Conservation (phyloP, 2,113 vertebrate genomes). For the Engystomops pustulosus region DNA sequence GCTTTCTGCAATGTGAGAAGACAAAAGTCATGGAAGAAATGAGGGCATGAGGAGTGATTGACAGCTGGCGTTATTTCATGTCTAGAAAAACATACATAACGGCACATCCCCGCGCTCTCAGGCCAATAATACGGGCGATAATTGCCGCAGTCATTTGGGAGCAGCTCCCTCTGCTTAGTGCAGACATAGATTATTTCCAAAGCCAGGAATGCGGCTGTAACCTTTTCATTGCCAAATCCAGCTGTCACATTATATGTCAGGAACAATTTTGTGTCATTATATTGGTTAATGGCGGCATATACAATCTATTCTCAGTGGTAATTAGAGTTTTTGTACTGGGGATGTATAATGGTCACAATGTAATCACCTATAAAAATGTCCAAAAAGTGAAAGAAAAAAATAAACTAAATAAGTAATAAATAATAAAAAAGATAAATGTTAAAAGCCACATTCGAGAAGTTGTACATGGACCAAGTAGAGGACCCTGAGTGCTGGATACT, state of each 20-base stretch:
- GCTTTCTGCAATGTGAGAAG: background rate
- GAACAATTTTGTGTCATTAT: background rate
- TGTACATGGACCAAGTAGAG: no score
- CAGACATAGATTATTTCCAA: background rate
- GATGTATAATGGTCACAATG: background rate
- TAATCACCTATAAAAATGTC: no score
- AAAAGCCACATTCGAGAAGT: no score
- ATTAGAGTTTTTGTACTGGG: background rate
- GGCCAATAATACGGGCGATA: conserved; percentile 31
- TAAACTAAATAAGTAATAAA: no score
- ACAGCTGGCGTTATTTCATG: conserved; percentile 5
- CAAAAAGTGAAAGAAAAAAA: no score
- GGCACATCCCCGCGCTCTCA: conserved; percentile 5
- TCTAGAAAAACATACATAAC: conserved; percentile 34
- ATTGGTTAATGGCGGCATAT: background rate
- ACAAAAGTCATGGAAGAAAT: conserved; percentile 19
- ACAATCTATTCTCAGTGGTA: background rate
- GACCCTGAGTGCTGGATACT: no score
- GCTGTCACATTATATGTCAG: background rate
- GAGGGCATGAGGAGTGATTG: conserved; percentile 25
- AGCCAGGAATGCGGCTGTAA: background rate
- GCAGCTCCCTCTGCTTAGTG: background rate
- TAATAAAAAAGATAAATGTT: no score
- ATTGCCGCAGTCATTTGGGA: background rate
- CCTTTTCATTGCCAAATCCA: conserved; percentile 20